These are phyloP conservation scores for Phallusia fumigata DNA, from an alignment of 23 tunicate genomes.

Conservation along the genomic window DNA sequence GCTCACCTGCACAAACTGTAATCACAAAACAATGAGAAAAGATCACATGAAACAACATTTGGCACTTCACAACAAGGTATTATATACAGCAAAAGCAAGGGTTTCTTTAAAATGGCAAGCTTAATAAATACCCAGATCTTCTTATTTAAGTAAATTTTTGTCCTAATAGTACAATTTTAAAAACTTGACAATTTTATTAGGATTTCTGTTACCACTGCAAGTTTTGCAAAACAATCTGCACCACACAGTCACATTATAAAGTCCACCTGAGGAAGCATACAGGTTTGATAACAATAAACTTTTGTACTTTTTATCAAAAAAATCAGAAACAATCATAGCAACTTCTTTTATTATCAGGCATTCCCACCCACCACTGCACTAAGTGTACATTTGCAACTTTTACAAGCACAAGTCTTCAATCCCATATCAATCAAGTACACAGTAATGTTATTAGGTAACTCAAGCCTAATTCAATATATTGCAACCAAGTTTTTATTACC, in stretches of 20 bases:
- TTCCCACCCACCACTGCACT: conserved; percentile 4
- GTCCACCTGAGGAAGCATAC: conserved; percentile 2
- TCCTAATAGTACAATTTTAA: too few species aligned
- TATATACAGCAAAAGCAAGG: neutral
- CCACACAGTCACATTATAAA: neutral
- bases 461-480: neutral
- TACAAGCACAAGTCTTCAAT: conserved; percentile 1
- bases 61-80: neutral
- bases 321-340: neutral
- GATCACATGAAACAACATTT: conserved; percentile 7
- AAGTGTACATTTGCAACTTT: neutral
- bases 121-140: too few species aligned
- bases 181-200: too few species aligned
- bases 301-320: too few species aligned
- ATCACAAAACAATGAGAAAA: neutral
- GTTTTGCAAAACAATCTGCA: neutral
- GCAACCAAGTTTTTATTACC: neutral
- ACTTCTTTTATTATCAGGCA: neutral
- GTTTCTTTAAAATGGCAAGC: too few species aligned
- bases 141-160: too few species aligned
- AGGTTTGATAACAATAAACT: neutral
- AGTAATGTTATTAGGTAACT: neutral
- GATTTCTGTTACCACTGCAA: neutral
- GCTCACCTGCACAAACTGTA: neutral
- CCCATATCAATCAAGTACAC: neutral